Evolutionary conservation across 2,797 vertebrate genomes (phyloP), one percentile per base, ranked within the genome.

Genomic region (Pseudochromis fuscus): DNA sequence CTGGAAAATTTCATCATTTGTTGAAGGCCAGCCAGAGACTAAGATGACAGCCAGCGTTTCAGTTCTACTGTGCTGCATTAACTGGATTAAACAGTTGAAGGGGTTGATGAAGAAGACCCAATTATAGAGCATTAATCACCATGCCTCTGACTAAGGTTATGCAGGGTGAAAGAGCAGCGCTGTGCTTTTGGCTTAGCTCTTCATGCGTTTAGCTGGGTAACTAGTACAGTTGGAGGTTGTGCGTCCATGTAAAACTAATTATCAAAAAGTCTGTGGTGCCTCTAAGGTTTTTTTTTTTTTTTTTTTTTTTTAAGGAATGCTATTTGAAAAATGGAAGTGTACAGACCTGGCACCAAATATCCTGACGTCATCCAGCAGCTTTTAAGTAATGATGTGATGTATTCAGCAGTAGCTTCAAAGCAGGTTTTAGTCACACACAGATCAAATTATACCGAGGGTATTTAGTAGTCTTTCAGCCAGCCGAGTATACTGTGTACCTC

Each of bases 401-500:
- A 46, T 48, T 51, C 4, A 0, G 28, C 16, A 24, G 8, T n/a
- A 23, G 21, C 33, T 56, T 69, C 31, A 77, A 68, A 72, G 28
- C 2, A 56, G 46, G 72, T 46, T 59, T 61, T 28, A 61, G 50
- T 50, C 21, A 40, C 23, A 67, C 48, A 28, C 0, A 0, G 8
- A 40, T 59, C 10, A 61, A 65, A 61, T 46, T 37, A 31, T 10
- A 56, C 0, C 3, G 19, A 28, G n/a, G 3, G 30, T 1, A 49
- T 58, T 69, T 56, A 42, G 44, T 1, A 11, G 12, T 77, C 7
- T 50, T 62, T 16, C 48, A 4, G 15, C 13, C 15, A 33, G 30
- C 46, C 50, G n/a, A 16, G 3, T 37, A 33, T n/a, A 40, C 55
- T 4, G 11, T 51, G n/a, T 60, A 79, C 77, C 91, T 96, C 96